Evolutionary conservation across 1,140 invertebrate genomes (phyloP).

Genomic region (Bicyclus anynana): DNA sequence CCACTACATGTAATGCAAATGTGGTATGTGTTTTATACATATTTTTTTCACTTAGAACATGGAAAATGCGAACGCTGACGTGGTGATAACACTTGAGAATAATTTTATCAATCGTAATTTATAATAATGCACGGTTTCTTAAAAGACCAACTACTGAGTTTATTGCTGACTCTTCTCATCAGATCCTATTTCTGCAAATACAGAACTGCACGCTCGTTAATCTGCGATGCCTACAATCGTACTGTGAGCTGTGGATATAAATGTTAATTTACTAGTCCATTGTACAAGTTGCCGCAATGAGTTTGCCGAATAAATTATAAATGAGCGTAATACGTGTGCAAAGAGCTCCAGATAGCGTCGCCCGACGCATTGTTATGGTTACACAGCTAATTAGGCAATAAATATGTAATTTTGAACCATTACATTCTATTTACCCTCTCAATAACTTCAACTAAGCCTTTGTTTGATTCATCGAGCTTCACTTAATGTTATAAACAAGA

Average conservation of each 20-base stretch:
- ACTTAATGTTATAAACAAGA: too few relatives aligned
- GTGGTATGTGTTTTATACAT: too few relatives aligned
- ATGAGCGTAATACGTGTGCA: slow-evolving; percentile 35
- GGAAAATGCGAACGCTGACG: too few relatives aligned
- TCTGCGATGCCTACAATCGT: slow-evolving; percentile 25
- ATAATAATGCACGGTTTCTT: too few relatives aligned
- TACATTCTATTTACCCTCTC: background rate
- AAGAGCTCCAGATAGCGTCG: slow-evolving; percentile 1
- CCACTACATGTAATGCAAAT: too few relatives aligned
- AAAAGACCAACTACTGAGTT: too few relatives aligned
- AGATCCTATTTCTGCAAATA: too few relatives aligned
- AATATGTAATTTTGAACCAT: background rate
- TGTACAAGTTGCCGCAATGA: slow-evolving; percentile 45
- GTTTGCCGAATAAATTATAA: slow-evolving; percentile 55
- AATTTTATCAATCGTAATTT: too few relatives aligned
- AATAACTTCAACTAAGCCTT: too few relatives aligned
- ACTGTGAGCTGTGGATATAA: slow-evolving; percentile 38
- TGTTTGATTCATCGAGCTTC: background rate
- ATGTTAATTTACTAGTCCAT: slow-evolving; percentile 44
- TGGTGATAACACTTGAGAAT: too few relatives aligned
- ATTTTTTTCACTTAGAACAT: too few relatives aligned
- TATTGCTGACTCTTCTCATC: too few relatives aligned
- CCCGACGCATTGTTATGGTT: background rate
- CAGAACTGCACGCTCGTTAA: background rate
- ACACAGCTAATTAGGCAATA: background rate